These are phyloP conservation scores for Drosophila subpulchrella DNA, from an alignment of 1,140 invertebrate genomes.

Conservation along the genomic window DNA sequence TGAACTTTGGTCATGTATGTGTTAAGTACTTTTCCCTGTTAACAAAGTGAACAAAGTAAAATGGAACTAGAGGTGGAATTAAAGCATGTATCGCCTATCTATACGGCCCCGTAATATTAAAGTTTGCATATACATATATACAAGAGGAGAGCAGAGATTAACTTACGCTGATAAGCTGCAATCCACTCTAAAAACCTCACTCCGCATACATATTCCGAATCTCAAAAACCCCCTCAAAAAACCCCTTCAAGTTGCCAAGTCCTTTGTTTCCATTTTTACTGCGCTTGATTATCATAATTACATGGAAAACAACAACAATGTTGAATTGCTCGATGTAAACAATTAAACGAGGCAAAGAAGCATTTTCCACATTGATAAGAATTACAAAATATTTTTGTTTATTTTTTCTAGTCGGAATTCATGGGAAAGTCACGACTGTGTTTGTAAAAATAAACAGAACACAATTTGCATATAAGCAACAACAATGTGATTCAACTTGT, in stretches of 20 bases:
- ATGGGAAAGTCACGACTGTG: constrained; percentile 9
- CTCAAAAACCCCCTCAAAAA: constrained; percentile 9
- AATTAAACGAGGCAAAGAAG: constrained; percentile 22
- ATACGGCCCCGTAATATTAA: constrained; percentile 27
- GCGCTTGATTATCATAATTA: constrained; percentile 50
- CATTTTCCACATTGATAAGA: constrained; percentile 24
- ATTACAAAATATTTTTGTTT: constrained; percentile 45
- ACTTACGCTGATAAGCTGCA: constrained; percentile 30
- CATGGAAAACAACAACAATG: constrained; percentile 7
- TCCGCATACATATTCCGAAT: background rate
- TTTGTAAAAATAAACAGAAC: constrained; percentile 4
- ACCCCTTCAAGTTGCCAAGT: constrained; percentile 29
- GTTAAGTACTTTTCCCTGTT: constrained; percentile 31
- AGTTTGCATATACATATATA: constrained; percentile 22
- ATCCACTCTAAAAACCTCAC: constrained; percentile 9
- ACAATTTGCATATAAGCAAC: constrained; percentile 15
- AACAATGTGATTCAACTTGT: constrained; percentile 26
- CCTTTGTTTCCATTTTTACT: constrained; percentile 34
- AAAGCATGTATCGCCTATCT: constrained; percentile 38
- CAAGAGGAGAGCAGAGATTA: constrained; percentile 22
- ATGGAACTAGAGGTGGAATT: constrained; percentile 4
- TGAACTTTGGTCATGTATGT: constrained; percentile 30
- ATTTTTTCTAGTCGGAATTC: constrained; percentile 27
- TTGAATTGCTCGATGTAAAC: constrained; percentile 34
- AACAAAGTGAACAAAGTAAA: background rate